These are phyloP conservation scores for Nannoperca obscura DNA, from an alignment of 2,797 vertebrate species.

Conservation along the genomic window DNA sequence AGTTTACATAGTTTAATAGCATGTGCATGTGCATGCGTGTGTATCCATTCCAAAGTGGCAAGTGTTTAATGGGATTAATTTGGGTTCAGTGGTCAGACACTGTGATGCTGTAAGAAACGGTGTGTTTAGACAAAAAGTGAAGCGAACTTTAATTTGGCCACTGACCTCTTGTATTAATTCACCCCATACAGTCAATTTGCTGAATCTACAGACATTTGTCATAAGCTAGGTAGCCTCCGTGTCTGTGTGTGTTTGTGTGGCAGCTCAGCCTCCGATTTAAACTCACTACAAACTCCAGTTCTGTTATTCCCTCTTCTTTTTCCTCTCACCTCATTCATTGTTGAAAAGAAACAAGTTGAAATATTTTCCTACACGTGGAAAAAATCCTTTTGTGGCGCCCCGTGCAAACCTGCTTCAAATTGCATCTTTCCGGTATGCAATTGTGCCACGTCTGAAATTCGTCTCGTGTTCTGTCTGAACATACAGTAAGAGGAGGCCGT, in stretches of 20 bases:
- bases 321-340: background rate
- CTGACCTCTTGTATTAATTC: constrained; percentile 1
- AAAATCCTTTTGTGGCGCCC: background rate
- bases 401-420: background rate
- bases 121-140: background rate
- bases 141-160: background rate
- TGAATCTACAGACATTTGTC: background rate
- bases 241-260: background rate
- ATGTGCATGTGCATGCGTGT: background rate
- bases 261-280: background rate
- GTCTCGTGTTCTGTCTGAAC: background rate
- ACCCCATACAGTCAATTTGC: background rate
- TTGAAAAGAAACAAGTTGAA: background rate
- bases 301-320: background rate
- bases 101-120: background rate
- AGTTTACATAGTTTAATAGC: background rate
- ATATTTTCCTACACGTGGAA: background rate
- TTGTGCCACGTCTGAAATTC: background rate
- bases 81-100: background rate
- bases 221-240: background rate
- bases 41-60: background rate
- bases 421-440: background rate
- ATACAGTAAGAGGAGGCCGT: background rate
- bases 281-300: background rate
- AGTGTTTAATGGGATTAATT: constrained; percentile 22